Percentiles rank a stretch among this genome's conserved stretches.
These are phyloP conservation scores for Stenolophus ochropezus DNA, from an alignment of 2,888 invertebrate genomes.

Conservation along the genomic window DNA sequence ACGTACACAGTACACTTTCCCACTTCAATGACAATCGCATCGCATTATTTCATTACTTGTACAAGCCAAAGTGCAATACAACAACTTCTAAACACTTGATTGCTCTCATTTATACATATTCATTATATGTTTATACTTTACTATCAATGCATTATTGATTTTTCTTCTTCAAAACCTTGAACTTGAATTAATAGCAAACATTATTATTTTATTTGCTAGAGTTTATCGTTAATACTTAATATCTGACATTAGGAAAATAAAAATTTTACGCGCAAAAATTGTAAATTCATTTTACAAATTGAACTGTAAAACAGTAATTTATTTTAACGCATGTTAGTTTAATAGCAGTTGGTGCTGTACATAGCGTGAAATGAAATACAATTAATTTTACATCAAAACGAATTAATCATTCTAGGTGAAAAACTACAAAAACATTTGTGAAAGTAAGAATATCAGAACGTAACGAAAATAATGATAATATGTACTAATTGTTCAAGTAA, in stretches of 20 bases:
- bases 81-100: neutral
- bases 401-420: neutral
- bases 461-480: neutral
- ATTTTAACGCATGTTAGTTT: neutral
- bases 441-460: neutral
- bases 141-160: neutral
- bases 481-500: constrained; percentile 28
- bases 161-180: neutral
- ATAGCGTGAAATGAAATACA: neutral
- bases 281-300: neutral
- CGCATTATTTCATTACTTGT: neutral
- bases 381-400: neutral
- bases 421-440: neutral
- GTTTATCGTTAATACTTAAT: neutral
- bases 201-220: neutral
- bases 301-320: neutral
- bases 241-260: neutral
- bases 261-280: neutral
- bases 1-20: neutral
- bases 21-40: neutral
- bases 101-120: neutral
- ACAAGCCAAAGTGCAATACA: neutral
- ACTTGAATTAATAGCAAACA: neutral
- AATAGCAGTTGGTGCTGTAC: neutral
- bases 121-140: neutral